Conservation (phyloP, 2,113 vertebrate species). For the Addax nasomaculatus region DNA sequence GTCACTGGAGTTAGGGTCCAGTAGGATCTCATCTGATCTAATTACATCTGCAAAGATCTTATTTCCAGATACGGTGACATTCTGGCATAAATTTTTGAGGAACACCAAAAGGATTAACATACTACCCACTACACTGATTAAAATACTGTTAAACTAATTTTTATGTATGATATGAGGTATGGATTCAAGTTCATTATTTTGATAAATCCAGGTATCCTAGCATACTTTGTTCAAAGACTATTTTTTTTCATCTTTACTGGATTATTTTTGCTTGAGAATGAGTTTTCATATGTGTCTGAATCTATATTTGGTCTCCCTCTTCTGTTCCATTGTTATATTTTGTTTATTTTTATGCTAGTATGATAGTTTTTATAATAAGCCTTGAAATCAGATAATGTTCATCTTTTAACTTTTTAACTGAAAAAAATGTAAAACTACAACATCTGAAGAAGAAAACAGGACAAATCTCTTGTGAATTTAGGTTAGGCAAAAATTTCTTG, state of each 20-base stretch:
- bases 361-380: neutral
- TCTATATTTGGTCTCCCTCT: neutral
- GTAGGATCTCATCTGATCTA: neutral
- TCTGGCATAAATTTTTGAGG: neutral
- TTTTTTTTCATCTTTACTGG: neutral
- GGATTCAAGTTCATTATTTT: neutral
- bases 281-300: neutral
- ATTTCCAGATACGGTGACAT: neutral
- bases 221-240: neutral
- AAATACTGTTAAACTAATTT: neutral
- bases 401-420: neutral
- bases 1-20: neutral
- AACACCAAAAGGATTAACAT: neutral
- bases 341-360: neutral
- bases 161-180: neutral
- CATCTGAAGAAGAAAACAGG: neutral
- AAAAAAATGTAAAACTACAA: neutral
- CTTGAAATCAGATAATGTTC: neutral
- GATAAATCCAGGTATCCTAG: neutral
- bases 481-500: neutral
- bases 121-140: neutral
- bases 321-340: neutral
- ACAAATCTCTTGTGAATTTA: neutral
- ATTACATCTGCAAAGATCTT: neutral
- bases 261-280: neutral